phyloP scores from a whole-genome alignment of 2,888 invertebrate genomes.

The Drosophila flavopinicola region DNA sequence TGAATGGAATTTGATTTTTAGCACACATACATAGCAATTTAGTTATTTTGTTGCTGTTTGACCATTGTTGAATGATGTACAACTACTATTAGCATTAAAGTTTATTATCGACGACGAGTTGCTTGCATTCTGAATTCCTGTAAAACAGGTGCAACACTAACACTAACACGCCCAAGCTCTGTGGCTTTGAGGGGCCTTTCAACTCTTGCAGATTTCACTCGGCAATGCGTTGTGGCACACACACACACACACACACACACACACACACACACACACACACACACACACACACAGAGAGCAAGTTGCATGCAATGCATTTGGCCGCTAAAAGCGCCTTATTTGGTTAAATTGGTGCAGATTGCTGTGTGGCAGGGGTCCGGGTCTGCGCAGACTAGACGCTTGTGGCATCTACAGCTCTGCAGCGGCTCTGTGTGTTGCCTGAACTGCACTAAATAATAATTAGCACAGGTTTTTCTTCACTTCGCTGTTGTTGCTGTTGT shows the following conservation, averaged over 20 bases:
- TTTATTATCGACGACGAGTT: constrained; percentile 78
- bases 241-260: too few species aligned
- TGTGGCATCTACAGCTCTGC: constrained; percentile 25
- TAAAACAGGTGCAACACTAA: constrained; percentile 77
- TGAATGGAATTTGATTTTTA: constrained; percentile 80
- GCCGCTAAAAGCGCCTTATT: constrained; percentile 82
- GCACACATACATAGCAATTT: constrained; percentile 14
- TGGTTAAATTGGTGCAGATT: constrained; percentile 82
- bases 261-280: too few species aligned
- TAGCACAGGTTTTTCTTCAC: constrained; percentile 78
- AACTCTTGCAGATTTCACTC: constrained; percentile 68
- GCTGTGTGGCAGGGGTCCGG: constrained; percentile 43
- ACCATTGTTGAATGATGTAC: constrained; percentile 78
- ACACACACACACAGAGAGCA: too few species aligned
- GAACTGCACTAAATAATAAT: constrained; percentile 81
- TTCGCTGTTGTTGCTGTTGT: constrained; percentile 35
- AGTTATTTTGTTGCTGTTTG: constrained; percentile 63
- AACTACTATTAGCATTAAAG: constrained; percentile 82
- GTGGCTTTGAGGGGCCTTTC: constrained; percentile 61
- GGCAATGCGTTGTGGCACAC: constrained; percentile 35
- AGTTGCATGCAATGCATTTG: constrained; percentile 81
- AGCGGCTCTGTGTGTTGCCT: constrained; percentile 35
- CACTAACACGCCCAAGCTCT: constrained; percentile 1
- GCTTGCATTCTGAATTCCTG: constrained; percentile 77
- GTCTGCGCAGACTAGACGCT: constrained; percentile 40